Evolutionary conservation across 2,888 invertebrate species (phyloP), one percentile per base, ranked within the genome.

Genomic region (Vanessa cardui): DNA sequence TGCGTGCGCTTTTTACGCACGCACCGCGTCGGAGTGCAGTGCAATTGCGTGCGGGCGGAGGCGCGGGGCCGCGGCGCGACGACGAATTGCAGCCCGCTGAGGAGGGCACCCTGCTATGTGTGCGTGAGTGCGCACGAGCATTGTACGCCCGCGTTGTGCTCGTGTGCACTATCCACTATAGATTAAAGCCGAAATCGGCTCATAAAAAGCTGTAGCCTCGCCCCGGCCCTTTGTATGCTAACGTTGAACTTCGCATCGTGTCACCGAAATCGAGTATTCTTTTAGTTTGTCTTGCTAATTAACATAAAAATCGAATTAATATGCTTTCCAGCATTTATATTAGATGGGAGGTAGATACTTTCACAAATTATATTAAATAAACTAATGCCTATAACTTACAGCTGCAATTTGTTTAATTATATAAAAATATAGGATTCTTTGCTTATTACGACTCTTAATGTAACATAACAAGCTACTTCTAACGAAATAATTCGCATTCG

Each of bases 1-100:
- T 84, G 89, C 89, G 89, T 92, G 92, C 92, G 92, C 91, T 92
- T 92, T 92, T 91, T 92, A 91, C 91, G 91, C 92, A 90, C 88
- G 86, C 86, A 86, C 82, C 85, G 85, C 86, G 71, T 83, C 82
- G 82, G 82, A 89, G 89, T 90, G 91, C 91, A 92, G 88, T 91
- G 92, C 91, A 92, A 92, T 92, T 92, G 92, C 90, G 90, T 86
- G 88, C 88, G 89, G 87, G 83, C 77, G 83, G 76, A 82, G 81
- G 82, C 74, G 79, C 77, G 80, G 75, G 84, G 84, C 84, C 39
- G 86, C 73, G 72, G 73, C 63, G 73, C 70, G 73, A 82, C 88
- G 85, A 92, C 91, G 92, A 92, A 92, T 91, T 91, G 92, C 92
- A 91, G 90, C 89, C 80, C 85, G 80, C 84, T 83, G 89, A 88